These are phyloP conservation scores for Mus spretus DNA, from an alignment of 2,797 vertebrate species.

Conservation along the genomic window DNA sequence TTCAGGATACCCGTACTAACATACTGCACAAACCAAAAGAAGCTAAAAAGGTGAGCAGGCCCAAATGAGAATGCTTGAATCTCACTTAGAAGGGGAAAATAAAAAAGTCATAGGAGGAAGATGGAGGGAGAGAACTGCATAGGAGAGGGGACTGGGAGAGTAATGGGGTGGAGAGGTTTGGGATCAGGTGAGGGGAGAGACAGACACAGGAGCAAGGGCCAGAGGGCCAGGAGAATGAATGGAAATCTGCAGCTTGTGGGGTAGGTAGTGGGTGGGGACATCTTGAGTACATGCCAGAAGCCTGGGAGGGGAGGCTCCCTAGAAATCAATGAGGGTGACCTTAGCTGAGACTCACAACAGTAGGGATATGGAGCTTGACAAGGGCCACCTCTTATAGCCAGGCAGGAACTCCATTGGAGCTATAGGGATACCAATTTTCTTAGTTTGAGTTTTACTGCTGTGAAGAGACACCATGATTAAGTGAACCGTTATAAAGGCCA, in stretches of 20 bases:
- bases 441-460: neutral
- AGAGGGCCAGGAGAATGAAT: neutral
- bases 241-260: neutral
- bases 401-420: neutral
- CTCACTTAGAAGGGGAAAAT: neutral
- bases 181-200: neutral
- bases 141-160: neutral
- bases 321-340: neutral
- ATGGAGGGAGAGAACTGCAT: neutral
- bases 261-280: no score
- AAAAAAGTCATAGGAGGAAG: neutral
- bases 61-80: neutral
- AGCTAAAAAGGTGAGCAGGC: neutral
- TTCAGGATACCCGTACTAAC: neutral
- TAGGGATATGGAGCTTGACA: neutral
- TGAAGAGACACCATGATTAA: neutral
- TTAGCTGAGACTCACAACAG: neutral
- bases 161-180: neutral
- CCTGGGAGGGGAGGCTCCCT: neutral
- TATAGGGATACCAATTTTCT: neutral
- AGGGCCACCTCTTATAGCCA: neutral
- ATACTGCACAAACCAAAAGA: neutral
- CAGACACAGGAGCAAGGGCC: neutral
- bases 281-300: no score
- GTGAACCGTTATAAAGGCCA: neutral